Conservation (phyloP, 2,797 vertebrate genomes). For the Etheostoma nigrum region DNA sequence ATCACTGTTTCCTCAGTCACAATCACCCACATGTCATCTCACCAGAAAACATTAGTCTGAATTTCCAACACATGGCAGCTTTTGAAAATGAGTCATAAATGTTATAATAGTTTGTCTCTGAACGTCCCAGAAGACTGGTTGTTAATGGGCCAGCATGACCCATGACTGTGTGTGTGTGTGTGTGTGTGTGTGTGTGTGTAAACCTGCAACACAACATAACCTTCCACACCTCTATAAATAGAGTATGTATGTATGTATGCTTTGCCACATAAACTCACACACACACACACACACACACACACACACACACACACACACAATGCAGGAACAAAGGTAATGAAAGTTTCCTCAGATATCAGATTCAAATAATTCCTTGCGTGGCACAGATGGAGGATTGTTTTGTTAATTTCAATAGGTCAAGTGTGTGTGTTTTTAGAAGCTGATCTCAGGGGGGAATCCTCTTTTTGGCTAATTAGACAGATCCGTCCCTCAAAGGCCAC, state of each 20-base stretch:
- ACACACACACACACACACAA: slow-evolving; percentile 4
- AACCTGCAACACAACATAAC: slow-evolving; percentile 39
- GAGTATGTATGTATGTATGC: background rate
- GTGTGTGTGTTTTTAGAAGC: slow-evolving; percentile 58
- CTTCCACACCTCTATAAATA: slow-evolving; percentile 44
- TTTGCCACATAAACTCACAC: background rate
- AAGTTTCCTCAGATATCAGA: slow-evolving; percentile 48
- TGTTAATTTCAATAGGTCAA: slow-evolving; percentile 57
- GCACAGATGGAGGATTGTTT: slow-evolving; percentile 61
- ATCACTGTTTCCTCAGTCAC: slow-evolving; percentile 51
- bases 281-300: too few species aligned
- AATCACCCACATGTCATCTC: slow-evolving; percentile 34
- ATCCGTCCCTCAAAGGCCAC: slow-evolving; percentile 48
- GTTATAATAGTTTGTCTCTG: slow-evolving; percentile 72
- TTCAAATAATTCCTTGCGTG: slow-evolving; percentile 49
- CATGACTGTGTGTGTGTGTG: slow-evolving; percentile 15
- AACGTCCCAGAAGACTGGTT: slow-evolving; percentile 64
- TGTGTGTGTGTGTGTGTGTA: slow-evolving; percentile 10
- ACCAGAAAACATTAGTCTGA: slow-evolving; percentile 58
- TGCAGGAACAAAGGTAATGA: slow-evolving; percentile 43
- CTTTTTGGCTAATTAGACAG: slow-evolving; percentile 61
- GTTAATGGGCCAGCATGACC: slow-evolving; percentile 58
- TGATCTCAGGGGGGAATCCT: slow-evolving; percentile 55
- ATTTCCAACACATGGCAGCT: slow-evolving; percentile 49
- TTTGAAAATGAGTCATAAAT: slow-evolving; percentile 77